Conservation (phyloP, 2,797 vertebrate genomes). For the Rhinella marina region DNA sequence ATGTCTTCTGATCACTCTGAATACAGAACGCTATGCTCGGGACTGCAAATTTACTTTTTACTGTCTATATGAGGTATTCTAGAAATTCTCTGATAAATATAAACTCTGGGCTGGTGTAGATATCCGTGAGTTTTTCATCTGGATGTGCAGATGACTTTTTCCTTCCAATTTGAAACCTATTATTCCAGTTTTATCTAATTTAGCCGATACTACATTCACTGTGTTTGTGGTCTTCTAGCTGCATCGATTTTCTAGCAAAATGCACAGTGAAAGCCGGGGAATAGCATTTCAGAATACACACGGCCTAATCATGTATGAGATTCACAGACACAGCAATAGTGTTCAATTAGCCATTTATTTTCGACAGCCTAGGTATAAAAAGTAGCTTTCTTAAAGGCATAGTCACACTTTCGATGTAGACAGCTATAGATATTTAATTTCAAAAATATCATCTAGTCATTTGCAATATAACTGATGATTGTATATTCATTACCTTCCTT, state of each 20-base stretch:
- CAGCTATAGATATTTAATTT: background rate
- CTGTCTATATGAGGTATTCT: background rate
- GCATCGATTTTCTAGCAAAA: conserved; percentile 54
- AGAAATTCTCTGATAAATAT: conserved; percentile 23
- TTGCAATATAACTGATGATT: background rate
- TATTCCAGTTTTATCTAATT: conserved; percentile 49
- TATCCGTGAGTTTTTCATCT: conserved; percentile 31
- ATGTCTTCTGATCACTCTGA: background rate
- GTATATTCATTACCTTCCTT: too few relatives aligned
- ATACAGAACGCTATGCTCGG: background rate
- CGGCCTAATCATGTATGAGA: conserved; percentile 42
- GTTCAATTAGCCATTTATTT: conserved; percentile 32
- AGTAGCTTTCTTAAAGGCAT: background rate
- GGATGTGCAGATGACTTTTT: conserved; percentile 49
- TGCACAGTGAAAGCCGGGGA: conserved; percentile 34
- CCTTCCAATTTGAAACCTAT: conserved; percentile 40
- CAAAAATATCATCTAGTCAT: background rate
- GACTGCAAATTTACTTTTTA: conserved; percentile 19
- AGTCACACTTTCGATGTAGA: background rate
- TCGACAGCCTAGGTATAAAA: background rate
- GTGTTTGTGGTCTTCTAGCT: conserved; percentile 39
- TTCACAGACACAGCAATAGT: conserved; percentile 25
- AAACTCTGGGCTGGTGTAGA: background rate
- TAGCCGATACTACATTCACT: conserved; percentile 41
- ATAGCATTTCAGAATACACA: conserved; percentile 17